phyloP scores from a whole-genome alignment of 2,797 vertebrate genomes.

The Cottoperca gobio region DNA sequence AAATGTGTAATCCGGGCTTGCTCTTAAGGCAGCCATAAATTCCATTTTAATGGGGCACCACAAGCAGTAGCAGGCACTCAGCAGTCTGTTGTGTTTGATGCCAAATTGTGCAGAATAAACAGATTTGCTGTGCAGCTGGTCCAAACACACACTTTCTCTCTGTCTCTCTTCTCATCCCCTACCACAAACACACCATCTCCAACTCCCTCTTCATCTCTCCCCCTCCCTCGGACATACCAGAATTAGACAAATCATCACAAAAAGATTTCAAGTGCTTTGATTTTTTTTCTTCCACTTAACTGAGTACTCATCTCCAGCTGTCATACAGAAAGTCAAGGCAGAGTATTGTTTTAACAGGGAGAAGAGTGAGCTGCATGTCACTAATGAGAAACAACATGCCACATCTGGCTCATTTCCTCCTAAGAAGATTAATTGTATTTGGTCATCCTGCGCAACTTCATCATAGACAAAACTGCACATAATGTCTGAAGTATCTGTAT shows the following conservation, averaged over 20 bases:
- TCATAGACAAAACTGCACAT: conserved; percentile 1
- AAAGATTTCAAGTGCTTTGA: conserved; percentile 68
- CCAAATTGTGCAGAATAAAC: conserved; percentile 87
- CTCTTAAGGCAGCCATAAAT: conserved; percentile 83
- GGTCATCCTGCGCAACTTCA: conserved; percentile 41
- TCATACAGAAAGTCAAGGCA: conserved; percentile 51
- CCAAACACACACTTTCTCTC: conserved; percentile 60
- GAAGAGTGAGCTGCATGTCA: conserved; percentile 43
- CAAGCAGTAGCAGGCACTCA: conserved; percentile 80
- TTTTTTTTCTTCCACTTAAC: conserved; percentile 71
- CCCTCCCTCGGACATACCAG: conserved; percentile 35
- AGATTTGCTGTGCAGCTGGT: conserved; percentile 84
- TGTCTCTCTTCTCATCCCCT: conserved; percentile 37
- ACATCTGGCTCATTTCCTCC: conserved; percentile 65
- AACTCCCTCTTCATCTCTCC: conserved; percentile 27
- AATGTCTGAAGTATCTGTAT: neutral
- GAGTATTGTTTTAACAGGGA: conserved; percentile 55
- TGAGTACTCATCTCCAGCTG: conserved; percentile 71
- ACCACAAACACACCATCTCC: conserved; percentile 11
- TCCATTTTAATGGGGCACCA: conserved; percentile 82
- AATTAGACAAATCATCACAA: conserved; percentile 75
- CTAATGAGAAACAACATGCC: conserved; percentile 67
- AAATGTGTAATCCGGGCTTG: conserved; percentile 69
- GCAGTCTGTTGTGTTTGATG: conserved; percentile 84
- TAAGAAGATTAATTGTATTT: conserved; percentile 37